Evolutionary conservation across 2,797 vertebrate species (phyloP), one percentile per base, ranked within the genome.

Genomic region (Rhinella marina): DNA sequence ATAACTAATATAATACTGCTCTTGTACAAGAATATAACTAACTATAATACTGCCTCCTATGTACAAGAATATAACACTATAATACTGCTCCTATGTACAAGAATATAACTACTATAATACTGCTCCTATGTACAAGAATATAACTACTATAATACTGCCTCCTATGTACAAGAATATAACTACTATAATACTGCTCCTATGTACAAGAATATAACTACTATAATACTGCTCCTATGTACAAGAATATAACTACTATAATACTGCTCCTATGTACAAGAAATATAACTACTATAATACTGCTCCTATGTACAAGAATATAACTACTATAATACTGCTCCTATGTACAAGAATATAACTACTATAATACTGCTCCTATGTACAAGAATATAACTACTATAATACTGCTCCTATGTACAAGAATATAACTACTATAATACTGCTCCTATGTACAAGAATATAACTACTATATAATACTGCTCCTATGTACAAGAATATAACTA

Each of bases 401-500:
- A 64, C 61, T 64, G 61, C 61, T n/a, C 61, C 61, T 64, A 64
- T 64, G 12, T 64, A 64, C 61, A 64, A 64, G 61, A 64, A 64
- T 64, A 64, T 64, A 64, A 64, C 61, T 64, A 64, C 61, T 64
- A n/a, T 64, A 64, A 64, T 64, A 64, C 61, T 64, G 61, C 61
- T 8, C 64, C 11, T 66, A 25, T 66, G 9, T 25, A 66, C 64
- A 66, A 27, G 64, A 25, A 25, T 25, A 25, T 66, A 66, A 66
- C 64, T 66, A 66, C 61, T 66, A 66, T 66, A 66, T n/a, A n/a
- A 66, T 66, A 66, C 61, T 64, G 61, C 61, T 21, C 61, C n/a
- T n/a, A n/a, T 64, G 12, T 64, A n/a, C 61, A 64, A 64, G 61
- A 64, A 64, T 64, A 64, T 64, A 64, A 64, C 61, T 25, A 64